Evolutionary conservation across 2,888 invertebrate species (phyloP), one percentile per base, ranked within the genome.

Genomic region (Netelia fuscicornis): DNA sequence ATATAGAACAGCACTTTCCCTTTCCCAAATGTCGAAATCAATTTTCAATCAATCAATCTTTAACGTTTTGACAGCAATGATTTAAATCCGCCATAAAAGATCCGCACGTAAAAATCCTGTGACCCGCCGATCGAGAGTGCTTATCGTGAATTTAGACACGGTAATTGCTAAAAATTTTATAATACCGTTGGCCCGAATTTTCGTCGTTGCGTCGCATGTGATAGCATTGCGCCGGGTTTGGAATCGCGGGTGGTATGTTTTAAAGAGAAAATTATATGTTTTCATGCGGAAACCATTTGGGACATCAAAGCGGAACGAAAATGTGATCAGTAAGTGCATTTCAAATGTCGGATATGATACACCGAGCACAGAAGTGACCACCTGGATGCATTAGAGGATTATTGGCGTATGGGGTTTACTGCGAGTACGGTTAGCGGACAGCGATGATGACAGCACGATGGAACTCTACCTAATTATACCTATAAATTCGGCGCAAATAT

Each of bases 381-480:
- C 23, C 13, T 60, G 20, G 17, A 70, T 78, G 56, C 84, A 81
- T 84, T 84, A 78, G 75, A 58, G 70, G 78, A 84, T 81, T 78
- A 84, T 78, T 75, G 78, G 64, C 23, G 48, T 25, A 72, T 67
- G 58, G 62, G 48, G 30, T 23, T 52, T 80, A 71, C 64, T 30
- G 30, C 30, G 30, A 30, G 30, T 5, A 30, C 72, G 72, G 54
- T 75, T 74, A 78, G 68, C 81, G 77, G 13, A 42, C 58, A 30
- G 20, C 56, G 25, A 77, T 67, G 77, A 82, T 56, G 60, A 44
- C 25, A 20, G 84, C 67, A 25, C 44, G 44, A 9, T 75, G 13
- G 52, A 54, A 75, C 37, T 70, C 30, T 48, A 77, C 25, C 42
- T 48, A 9, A 52, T 17, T 42, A 44, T 3, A 30, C 30, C 30